Evolutionary conservation across 2,113 vertebrate species (phyloP), one percentile per base, ranked within the genome.

Genomic region (Cisticola juncidis): DNA sequence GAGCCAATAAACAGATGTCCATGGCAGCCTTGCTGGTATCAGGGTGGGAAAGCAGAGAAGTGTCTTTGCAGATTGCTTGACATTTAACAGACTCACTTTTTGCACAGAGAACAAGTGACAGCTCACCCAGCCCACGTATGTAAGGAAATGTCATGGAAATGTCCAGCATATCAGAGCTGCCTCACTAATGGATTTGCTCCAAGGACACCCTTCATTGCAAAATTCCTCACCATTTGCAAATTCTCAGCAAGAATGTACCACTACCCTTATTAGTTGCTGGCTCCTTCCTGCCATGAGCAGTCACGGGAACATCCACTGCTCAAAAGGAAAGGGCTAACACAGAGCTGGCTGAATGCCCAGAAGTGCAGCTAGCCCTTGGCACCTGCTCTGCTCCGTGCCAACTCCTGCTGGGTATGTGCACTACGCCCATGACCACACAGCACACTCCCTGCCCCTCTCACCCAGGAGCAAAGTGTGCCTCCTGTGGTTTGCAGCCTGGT

Each of bases 361-460:
- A 73, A 31, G 12, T 2, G 2, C 29, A 58, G 33, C 16, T 8
- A 62, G 47, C 31, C 21, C 36, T 57, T 38, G 20, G 31, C 17
- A 36, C 14, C 15, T 18, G 21, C 35, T 50, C 8, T 28, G 50
- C 40, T 36, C 51, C 23, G 33, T 14, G 29, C 8, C 4, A 7
- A 2, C 25, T 60, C 14, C 36, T 83, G 29, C 3, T 1, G 3
- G 53, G 26, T 6, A 1, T 0, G 5, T 22, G 17, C 20, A 28
- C 1, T 0, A 28, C 0, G 1, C 26, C 54, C 2, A 0, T 0
- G 7, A 45, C 1, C 8, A 11, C 29, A 13, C 0, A 9, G 36
- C 23, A 84, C 1, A 1, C 8, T 8, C n/a, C 1, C 1, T 28
- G 31, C 9, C 18, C 5, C 24, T 29, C 51, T 61, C n/a, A 14